Evolutionary conservation across 1,140 invertebrate genomes (phyloP).

Genomic region (Rhopalosiphum maidis): DNA sequence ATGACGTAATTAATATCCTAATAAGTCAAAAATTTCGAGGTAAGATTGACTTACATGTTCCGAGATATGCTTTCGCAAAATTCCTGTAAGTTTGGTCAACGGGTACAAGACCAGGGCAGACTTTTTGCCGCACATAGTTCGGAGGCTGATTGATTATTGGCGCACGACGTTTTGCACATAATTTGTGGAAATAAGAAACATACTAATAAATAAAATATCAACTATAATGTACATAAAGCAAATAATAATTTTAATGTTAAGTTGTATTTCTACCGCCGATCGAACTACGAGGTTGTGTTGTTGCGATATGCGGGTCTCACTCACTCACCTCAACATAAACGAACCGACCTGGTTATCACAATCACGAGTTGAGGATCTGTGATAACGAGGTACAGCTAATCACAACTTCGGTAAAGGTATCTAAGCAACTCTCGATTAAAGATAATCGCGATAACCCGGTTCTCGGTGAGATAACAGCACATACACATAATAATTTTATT

Average conservation of each 20-base stretch:
- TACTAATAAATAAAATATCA: neutral
- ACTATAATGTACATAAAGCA: neutral
- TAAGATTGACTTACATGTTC: constrained; percentile 28
- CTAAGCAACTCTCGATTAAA: too few species aligned
- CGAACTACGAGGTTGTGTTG: neutral
- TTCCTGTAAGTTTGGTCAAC: neutral
- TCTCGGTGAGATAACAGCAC: neutral
- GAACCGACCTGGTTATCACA: neutral
- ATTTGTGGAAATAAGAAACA: neutral
- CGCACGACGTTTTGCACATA: neutral
- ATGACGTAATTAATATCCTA: neutral
- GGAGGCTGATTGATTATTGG: neutral
- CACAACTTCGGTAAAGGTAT: neutral
- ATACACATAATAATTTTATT: too few species aligned
- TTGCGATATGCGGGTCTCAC: neutral
- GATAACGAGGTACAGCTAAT: neutral
- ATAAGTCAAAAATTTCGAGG: neutral
- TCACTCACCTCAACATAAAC: neutral
- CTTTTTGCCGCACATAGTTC: constrained; percentile 43
- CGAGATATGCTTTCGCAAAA: constrained; percentile 14
- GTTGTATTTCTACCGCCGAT: neutral
- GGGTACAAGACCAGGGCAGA: constrained; percentile 27
- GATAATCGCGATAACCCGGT: too few species aligned
- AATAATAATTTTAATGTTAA: neutral
- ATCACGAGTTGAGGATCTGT: neutral